Percentiles rank a stretch among this genome's conserved stretches.
phyloP scores from a whole-genome alignment of 2,888 invertebrate genomes.

The Hartigia nigra region DNA sequence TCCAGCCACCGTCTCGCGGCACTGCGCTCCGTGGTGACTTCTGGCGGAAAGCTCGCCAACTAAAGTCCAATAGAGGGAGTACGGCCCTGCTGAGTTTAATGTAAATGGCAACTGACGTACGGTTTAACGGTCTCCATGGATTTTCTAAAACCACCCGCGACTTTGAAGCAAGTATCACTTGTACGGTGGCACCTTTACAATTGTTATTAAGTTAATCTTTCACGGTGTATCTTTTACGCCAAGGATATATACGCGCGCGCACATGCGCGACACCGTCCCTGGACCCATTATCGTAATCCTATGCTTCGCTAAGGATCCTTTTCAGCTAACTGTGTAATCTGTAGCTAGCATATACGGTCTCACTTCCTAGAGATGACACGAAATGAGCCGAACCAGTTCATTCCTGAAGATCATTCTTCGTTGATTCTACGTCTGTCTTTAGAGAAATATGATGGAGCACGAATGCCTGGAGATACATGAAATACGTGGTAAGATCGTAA shows the following conservation, averaged over 20 bases:
- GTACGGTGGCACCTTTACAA: neutral
- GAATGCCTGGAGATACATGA: neutral
- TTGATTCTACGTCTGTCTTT: neutral
- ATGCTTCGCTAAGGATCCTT: neutral
- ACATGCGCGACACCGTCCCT: neutral
- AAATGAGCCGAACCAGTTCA: neutral
- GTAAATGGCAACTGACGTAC: conserved; percentile 3
- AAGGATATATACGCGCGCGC: neutral
- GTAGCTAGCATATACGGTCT: neutral
- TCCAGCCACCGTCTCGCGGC: neutral
- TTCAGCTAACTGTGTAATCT: neutral
- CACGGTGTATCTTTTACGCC: neutral
- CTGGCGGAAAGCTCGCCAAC: conserved; percentile 21
- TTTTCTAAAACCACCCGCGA: neutral
- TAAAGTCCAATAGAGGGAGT: neutral
- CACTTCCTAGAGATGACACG: neutral
- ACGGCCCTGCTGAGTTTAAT: conserved; percentile 1
- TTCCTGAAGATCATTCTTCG: neutral
- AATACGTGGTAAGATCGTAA: neutral
- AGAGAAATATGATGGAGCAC: neutral
- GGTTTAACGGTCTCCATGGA: neutral
- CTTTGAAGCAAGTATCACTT: neutral
- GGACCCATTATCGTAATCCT: neutral
- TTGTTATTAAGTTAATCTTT: neutral
- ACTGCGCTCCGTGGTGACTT: conserved; percentile 12